Evolutionary conservation across 2,888 invertebrate genomes (phyloP).

Genomic region (Melipona beecheii): DNA sequence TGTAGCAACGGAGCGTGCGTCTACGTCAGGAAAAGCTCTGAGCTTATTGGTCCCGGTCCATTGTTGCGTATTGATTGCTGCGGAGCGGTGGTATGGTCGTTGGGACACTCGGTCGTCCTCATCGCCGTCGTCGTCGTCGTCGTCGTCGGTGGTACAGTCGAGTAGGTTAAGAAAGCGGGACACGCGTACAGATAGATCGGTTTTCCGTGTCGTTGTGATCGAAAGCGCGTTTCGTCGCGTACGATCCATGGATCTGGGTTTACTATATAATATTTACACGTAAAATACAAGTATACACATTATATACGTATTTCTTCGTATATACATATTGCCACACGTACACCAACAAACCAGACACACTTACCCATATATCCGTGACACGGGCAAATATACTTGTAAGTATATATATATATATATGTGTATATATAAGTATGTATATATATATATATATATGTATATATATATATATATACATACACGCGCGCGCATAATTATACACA

Average conservation of each 20-base stretch:
- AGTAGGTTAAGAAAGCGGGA: conserved; percentile 70
- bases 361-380: not conserved
- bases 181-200: conserved; percentile 64
- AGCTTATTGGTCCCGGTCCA: conserved; percentile 84
- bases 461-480: not conserved
- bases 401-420: not conserved
- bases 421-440: too few relatives aligned
- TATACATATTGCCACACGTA: conserved; percentile 16
- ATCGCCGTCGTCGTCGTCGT: conserved; percentile 78
- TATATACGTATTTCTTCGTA: conserved; percentile 23
- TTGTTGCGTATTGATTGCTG: conserved; percentile 84
- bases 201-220: conserved; percentile 44
- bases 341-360: conserved; percentile 10
- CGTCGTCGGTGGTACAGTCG: conserved; percentile 73
- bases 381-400: not conserved
- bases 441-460: not conserved
- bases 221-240: conserved; percentile 54
- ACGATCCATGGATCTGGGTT: conserved; percentile 50
- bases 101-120: conserved; percentile 79
- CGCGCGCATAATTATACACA: not conserved
- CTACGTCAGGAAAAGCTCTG: conserved; percentile 83
- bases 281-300: conserved; percentile 41
- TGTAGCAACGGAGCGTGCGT: conserved; percentile 76
- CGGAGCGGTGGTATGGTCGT: conserved; percentile 80
- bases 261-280: conserved; percentile 41